These are phyloP conservation scores for Harpegnathos saltator DNA, from an alignment of 1,140 invertebrate genomes.

Conservation along the genomic window DNA sequence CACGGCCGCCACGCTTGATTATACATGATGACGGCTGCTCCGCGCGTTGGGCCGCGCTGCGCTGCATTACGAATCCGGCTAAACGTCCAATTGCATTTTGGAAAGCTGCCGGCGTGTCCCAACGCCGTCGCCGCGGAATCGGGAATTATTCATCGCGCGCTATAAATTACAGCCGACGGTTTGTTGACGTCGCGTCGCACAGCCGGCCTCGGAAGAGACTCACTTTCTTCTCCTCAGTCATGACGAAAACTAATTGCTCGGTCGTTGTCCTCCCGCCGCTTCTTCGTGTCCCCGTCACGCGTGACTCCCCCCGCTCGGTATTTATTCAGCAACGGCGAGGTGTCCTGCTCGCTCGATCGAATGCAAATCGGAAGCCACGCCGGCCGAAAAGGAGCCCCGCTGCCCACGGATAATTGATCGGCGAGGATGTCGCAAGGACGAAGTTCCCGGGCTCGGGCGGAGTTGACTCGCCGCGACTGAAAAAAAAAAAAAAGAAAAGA, in stretches of 20 bases:
- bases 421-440: neutral
- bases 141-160: constrained; percentile 54
- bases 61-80: constrained; percentile 4
- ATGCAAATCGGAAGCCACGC: no score
- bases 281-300: constrained; percentile 19
- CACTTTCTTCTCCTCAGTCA: constrained; percentile 52
- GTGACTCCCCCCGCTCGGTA: neutral
- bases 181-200: constrained; percentile 52
- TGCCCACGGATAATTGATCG: neutral
- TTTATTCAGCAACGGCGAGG: no score
- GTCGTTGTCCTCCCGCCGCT: constrained; percentile 42
- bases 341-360: constrained; percentile 6
- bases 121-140: constrained; percentile 36
- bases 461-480: no score
- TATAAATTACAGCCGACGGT: constrained; percentile 57
- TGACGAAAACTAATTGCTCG: constrained; percentile 53
- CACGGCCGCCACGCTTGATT: constrained; percentile 7
- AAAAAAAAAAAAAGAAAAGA: no score
- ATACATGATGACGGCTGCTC: neutral
- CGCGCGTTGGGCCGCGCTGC: neutral
- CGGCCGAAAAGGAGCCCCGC: no score
- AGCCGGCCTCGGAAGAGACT: constrained; percentile 31
- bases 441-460: no score
- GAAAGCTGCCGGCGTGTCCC: constrained; percentile 46
- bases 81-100: constrained; percentile 55